Conservation (phyloP, 2,888 invertebrate species). For the Acronicta psi region DNA sequence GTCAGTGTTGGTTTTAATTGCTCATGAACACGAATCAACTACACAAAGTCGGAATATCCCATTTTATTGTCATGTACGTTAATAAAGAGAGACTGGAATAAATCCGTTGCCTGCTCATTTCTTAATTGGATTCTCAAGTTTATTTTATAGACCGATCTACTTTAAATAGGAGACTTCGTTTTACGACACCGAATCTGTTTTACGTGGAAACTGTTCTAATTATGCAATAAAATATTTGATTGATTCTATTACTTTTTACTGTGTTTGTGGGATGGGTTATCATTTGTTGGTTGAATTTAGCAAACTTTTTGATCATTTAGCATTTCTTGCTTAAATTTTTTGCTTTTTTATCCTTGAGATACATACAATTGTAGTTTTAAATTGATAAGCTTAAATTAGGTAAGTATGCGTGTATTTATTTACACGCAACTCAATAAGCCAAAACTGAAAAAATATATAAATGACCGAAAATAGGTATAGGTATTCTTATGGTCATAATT, state of each 20-base stretch:
- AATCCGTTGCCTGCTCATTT: slow-evolving; percentile 82
- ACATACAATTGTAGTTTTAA: too few relatives aligned
- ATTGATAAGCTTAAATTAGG: too few relatives aligned
- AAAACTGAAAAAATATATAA: too few relatives aligned
- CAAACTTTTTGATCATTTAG: too few relatives aligned
- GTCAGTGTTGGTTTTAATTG: slow-evolving; percentile 61
- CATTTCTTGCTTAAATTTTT: too few relatives aligned
- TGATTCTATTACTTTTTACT: slow-evolving; percentile 58
- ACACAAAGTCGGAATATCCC: slow-evolving; percentile 69
- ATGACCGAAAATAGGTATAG: slow-evolving; percentile 1
- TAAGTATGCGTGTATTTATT: too few relatives aligned
- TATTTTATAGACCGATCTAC: slow-evolving; percentile 83
- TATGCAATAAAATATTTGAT: slow-evolving; percentile 61
- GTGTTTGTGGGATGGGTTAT: slow-evolving; percentile 23
- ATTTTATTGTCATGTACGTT: slow-evolving; percentile 78
- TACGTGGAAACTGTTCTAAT: slow-evolving; percentile 61
- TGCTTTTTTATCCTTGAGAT: too few relatives aligned
- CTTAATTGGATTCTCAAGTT: slow-evolving; percentile 87
- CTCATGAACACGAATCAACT: slow-evolving; percentile 59
- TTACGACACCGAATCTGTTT: slow-evolving; percentile 79
- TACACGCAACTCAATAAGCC: too few relatives aligned
- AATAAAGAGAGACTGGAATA: slow-evolving; percentile 79
- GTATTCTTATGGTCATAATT: too few relatives aligned
- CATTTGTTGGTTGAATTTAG: too few relatives aligned
- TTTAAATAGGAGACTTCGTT: slow-evolving; percentile 76